A percentile compares a stretch with the other conserved stretches of the same genome.
Conservation (phyloP, 1,140 invertebrate species). For the Polypedilum pembai region DNA sequence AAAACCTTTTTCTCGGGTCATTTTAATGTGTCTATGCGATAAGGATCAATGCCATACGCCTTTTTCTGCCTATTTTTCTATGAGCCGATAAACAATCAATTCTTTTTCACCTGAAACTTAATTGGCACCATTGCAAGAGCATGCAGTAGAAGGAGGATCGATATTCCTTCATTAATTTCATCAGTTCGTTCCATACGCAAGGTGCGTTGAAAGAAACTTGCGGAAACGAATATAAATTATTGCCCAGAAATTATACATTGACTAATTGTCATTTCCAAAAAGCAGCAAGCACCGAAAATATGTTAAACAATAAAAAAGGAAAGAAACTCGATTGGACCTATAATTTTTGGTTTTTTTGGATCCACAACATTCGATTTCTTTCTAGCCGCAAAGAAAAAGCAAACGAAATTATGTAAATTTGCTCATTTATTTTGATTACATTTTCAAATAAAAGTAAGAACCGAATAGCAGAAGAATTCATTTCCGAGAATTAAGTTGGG, state of each 20-base stretch:
- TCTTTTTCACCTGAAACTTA: constrained; percentile 20
- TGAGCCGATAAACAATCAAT: constrained; percentile 25
- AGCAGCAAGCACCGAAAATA: constrained; percentile 5
- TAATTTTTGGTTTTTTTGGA: background rate
- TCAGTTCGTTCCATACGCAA: background rate
- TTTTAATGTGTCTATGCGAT: no score
- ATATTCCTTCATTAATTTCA: background rate
- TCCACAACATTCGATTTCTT: background rate
- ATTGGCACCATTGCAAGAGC: background rate
- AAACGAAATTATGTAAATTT: constrained; percentile 26
- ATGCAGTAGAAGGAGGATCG: background rate
- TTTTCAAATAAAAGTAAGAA: background rate
- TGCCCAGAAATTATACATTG: background rate
- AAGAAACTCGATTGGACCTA: background rate
- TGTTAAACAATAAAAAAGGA: constrained; percentile 9
- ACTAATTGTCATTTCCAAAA: constrained; percentile 23
- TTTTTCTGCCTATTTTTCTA: background rate
- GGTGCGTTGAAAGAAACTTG: constrained; percentile 18
- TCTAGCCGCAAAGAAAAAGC: constrained; percentile 1
- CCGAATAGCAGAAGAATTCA: background rate
- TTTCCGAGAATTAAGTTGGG: background rate
- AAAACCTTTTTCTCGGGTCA: no score
- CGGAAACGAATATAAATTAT: constrained; percentile 26
- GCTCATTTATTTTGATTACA: constrained; percentile 25
- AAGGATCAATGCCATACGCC: no score